Evolutionary conservation across 2,888 invertebrate genomes (phyloP), one percentile per base, ranked within the genome.

Genomic region (Chironomus tentans): DNA sequence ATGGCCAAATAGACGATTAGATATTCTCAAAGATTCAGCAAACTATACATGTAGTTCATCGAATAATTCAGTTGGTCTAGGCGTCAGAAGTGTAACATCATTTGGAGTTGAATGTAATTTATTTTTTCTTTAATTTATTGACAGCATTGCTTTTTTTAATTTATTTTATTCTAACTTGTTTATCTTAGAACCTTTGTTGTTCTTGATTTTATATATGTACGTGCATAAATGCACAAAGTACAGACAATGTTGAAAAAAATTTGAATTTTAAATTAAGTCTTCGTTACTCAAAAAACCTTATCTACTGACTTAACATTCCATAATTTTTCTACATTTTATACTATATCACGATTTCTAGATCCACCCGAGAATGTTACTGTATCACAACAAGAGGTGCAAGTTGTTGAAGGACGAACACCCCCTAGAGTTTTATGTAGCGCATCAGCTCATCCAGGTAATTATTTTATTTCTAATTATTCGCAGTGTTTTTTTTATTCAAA

Each of bases 311-410:
- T 24, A 12, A 65, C 3, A 22, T 38, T n/a, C 10, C 2, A 24
- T 24, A n/a, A n/a, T n/a, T n/a, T n/a, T n/a, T n/a, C 3, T 24
- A 21, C 3, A 6, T 24, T 12, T n/a, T n/a, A 24, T 24, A 24
- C 22, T 3, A 3, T 24, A 3, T 24, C 22, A 24, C n/a, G 7
- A 69, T 69, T 46, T 3, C 2, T 18, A 93, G 92, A 90, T 86
- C 90, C 92, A 78, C 96, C 96, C n/a, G 93, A 94, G 81, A 92
- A 93, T 80, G 89, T 95, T 79, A 90, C 89, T 1, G 91, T 94
- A 10, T 90, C 90, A 3, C 81, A 82, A 77, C 80, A 79, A 56
- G 78, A 80, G 78, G 82, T 85, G 74, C 82, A 84, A 79, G 86
- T 86, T 76, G 82, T 82, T 77, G 87, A 87, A 80, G 84, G 85